Conservation (phyloP, 2,888 invertebrate genomes). For the Omphaloscelis lunosa region DNA sequence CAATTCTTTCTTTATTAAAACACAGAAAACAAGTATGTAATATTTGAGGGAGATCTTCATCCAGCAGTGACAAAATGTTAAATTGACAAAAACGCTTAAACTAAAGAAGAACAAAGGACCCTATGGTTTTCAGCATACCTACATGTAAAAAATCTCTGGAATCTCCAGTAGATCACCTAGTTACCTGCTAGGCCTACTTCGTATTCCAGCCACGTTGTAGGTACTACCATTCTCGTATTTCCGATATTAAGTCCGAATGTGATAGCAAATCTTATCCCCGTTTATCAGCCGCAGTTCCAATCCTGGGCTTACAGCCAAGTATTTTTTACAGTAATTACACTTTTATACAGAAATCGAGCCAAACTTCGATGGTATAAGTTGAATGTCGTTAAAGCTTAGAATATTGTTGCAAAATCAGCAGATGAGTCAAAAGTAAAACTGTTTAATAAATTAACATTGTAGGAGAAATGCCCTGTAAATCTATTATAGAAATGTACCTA, state of each 20-base stretch:
- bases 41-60: neutral
- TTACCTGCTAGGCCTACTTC: constrained; percentile 2
- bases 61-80: no score
- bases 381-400: neutral
- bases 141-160: neutral
- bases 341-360: constrained; percentile 19
- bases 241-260: constrained; percentile 35
- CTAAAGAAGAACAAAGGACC: neutral
- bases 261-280: constrained; percentile 28
- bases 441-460: neutral
- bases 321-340: constrained; percentile 38
- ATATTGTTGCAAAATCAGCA: neutral
- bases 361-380: constrained; percentile 1
- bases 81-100: neutral
- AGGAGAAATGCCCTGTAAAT: neutral
- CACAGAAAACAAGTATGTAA: no score
- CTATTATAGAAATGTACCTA: neutral
- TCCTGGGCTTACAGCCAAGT: constrained; percentile 37
- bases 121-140: neutral
- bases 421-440: neutral
- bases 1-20: no score
- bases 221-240: constrained; percentile 37
- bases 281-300: constrained; percentile 34
- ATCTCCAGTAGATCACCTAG: constrained; percentile 28
- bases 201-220: constrained; percentile 26